Evolutionary conservation across 2,797 vertebrate genomes (phyloP), one percentile per base, ranked within the genome.

Genomic region (Scolopax bukidnonensis): DNA sequence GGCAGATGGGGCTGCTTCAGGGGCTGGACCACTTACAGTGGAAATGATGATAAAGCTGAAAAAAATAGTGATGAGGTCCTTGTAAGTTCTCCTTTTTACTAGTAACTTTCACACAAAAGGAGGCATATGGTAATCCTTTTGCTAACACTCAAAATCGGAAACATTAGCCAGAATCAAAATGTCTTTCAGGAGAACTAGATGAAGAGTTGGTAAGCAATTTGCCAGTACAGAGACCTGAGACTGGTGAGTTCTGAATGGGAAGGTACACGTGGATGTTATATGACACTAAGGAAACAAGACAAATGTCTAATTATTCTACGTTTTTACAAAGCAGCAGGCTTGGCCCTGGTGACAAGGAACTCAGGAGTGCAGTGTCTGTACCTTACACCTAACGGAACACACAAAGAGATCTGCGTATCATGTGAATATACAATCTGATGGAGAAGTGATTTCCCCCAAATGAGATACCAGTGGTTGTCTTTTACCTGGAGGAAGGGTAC

Each of bases 401-500:
- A 25, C 25, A 67, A 71, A 78, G 30, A 60, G 40, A 82, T 45
- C 36, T 2, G 0, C 19, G 24, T 48, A 40, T 51, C 28, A 15
- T 0, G 11, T 45, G 47, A 73, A 56, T 20, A 40, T 12, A 36
- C 5, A 50, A 13, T 9, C 32, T 57, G 41, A 82, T 11, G 11
- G 43, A n/a, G 45, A 88, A 38, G 20, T 3, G 19, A 64, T 27
- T 75, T 38, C 33, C 60, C 48, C 56, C 47, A 63, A 18, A 30
- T 18, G 53, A 83, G 69, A 61, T 10, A 50, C 11, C 45, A 75
- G 38, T 7, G 54, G 20, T 47, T 83, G 45, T 23, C 63, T 59
- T 51, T 90, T 89, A 98, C 98, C 97, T 97, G 97, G 97, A 0
- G 98, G 97, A 74, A 97, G 97, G 20, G 98, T 98, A 75, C 98